A percentile compares a stretch with the other conserved stretches of the same genome.
phyloP scores from a whole-genome alignment of 2,113 vertebrate genomes.

The Eurystomus gularis region DNA sequence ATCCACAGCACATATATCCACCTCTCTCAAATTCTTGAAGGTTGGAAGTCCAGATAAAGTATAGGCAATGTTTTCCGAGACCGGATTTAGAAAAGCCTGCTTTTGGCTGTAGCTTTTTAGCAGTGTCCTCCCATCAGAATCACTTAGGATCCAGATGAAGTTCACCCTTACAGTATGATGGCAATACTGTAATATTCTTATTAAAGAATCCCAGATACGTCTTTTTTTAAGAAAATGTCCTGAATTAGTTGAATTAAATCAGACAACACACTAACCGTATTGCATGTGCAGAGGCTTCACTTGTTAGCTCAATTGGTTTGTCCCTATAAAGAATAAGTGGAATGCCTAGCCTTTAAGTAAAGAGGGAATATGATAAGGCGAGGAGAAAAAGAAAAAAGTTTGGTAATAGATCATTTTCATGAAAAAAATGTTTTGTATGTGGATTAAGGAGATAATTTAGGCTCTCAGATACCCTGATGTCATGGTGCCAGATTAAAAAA shows the following conservation, averaged over 20 bases:
- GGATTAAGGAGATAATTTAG: not conserved
- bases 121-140: not conserved
- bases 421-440: not conserved
- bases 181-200: not conserved
- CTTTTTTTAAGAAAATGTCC: not conserved
- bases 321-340: not conserved
- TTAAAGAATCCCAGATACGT: not conserved
- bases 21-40: not conserved
- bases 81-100: not conserved
- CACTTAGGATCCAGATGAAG: not conserved
- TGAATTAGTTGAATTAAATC: not conserved
- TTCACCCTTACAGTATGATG: not conserved
- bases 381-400: not conserved
- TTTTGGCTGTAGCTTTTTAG: not conserved
- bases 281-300: not conserved
- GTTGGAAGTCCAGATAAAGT: not conserved
- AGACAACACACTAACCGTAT: not conserved
- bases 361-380: not conserved
- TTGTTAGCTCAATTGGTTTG: not conserved
- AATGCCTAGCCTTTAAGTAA: not conserved
- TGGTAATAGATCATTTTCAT: not conserved
- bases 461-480: not conserved
- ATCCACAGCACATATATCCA: not conserved
- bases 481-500: not conserved
- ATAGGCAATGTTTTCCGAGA: not conserved